Percentiles rank a stretch among this genome's conserved stretches.
phyloP scores from a whole-genome alignment of 1,140 invertebrate genomes.

The Camponotus vicinus region DNA sequence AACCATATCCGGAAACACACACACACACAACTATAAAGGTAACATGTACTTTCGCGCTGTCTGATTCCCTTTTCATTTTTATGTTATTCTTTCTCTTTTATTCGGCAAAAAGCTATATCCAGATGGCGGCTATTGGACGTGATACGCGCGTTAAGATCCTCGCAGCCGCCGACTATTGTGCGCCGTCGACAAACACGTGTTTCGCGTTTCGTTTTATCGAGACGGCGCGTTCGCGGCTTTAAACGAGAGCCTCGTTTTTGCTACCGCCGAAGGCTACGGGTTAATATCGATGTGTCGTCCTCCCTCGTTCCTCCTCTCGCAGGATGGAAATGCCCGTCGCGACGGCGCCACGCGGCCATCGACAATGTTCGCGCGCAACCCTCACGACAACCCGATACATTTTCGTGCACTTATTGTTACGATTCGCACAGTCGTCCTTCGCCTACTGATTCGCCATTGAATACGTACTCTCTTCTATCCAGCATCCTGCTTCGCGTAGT shows the following conservation, averaged over 20 bases:
- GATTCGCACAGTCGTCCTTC: slow-evolving; percentile 7
- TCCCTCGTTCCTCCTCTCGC: not conserved
- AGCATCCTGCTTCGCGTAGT: not conserved
- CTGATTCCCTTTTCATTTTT: not conserved
- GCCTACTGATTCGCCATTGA: slow-evolving; percentile 20
- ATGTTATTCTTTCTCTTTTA: not conserved
- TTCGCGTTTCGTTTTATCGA: slow-evolving; percentile 43
- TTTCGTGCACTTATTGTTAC: slow-evolving; percentile 53
- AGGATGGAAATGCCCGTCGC: slow-evolving; percentile 49
- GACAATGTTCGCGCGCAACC: slow-evolving; percentile 43
- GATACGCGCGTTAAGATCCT: slow-evolving; percentile 10
- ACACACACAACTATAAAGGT: not conserved
- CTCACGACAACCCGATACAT: slow-evolving; percentile 41
- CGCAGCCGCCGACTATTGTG: not conserved
- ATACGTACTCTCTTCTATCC: not conserved
- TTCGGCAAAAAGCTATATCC: slow-evolving; percentile 25
- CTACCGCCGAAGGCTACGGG: slow-evolving; percentile 17
- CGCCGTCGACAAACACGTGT: not conserved
- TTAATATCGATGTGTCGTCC: slow-evolving; percentile 48
- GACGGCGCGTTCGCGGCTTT: slow-evolving; percentile 20
- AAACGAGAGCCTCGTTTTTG: slow-evolving; percentile 43
- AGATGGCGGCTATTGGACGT: not conserved
- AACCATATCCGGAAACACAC: not conserved
- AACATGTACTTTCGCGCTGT: not conserved
- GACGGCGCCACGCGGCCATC: slow-evolving; percentile 52